Evolutionary conservation across 1,140 invertebrate species (phyloP).

Genomic region (Polyergus mexicanus): DNA sequence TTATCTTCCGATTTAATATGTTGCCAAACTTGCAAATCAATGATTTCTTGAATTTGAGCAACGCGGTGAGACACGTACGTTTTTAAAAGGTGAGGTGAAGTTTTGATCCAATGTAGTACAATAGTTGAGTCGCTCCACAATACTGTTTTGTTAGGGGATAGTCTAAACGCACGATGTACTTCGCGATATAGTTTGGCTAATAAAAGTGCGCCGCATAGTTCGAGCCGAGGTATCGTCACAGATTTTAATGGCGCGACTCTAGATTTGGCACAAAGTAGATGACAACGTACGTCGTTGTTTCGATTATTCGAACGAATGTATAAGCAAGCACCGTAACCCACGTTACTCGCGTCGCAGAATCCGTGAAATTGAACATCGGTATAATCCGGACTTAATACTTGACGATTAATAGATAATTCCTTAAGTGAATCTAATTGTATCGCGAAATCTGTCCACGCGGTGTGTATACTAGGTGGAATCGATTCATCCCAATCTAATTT

Average conservation of each 20-base stretch:
- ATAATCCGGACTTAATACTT: not conserved
- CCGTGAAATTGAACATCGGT: conserved; percentile 74
- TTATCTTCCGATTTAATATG: conserved; percentile 79
- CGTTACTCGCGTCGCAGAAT: conserved; percentile 80
- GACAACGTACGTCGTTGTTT: no score
- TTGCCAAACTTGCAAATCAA: conserved; percentile 67
- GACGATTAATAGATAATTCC: conserved; percentile 9
- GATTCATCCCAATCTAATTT: conserved; percentile 76
- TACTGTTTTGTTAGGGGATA: not conserved
- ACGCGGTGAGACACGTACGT: conserved; percentile 79
- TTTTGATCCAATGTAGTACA: conserved; percentile 73
- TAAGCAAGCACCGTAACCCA: conserved; percentile 78
- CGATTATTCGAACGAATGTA: conserved; percentile 42
- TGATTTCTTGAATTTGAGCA: conserved; percentile 75
- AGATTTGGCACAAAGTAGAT: not conserved
- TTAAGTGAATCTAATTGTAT: conserved; percentile 44
- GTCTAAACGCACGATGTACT: no score
- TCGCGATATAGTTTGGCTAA: not conserved
- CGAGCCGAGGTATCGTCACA: not conserved
- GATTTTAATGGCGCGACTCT: not conserved
- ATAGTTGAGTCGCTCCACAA: conserved; percentile 60
- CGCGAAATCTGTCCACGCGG: conserved; percentile 66
- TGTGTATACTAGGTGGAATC: conserved; percentile 43
- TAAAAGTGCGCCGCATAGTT: not conserved
- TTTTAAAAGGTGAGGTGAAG: conserved; percentile 63